Conservation (phyloP, 2,888 invertebrate genomes). For the Bruchidius siliquastri region DNA sequence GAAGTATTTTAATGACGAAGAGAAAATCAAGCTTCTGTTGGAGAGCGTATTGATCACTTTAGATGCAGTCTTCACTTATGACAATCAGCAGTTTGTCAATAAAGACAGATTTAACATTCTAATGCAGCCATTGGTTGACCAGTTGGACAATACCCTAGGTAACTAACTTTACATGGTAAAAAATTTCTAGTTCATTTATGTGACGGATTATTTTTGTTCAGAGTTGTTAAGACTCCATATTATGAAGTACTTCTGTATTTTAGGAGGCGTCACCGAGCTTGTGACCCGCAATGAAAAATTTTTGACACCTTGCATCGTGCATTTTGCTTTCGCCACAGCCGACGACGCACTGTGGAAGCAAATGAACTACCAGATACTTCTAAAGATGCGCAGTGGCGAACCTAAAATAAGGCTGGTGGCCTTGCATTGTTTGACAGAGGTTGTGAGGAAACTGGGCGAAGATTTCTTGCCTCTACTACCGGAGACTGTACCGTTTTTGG, state of each 20-base stretch:
- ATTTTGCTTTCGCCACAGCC: constrained; percentile 75
- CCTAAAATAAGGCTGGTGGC: constrained; percentile 70
- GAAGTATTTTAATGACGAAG: constrained; percentile 51
- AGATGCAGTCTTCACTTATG: constrained; percentile 73
- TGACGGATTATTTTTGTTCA: no score
- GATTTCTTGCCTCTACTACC: constrained; percentile 85
- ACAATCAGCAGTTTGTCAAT: constrained; percentile 78
- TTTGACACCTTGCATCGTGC: constrained; percentile 75
- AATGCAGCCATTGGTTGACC: constrained; percentile 84
- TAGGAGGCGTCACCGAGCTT: constrained; percentile 57
- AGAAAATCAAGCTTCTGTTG: constrained; percentile 60
- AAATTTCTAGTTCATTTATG: no score
- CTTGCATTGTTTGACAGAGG: constrained; percentile 67
- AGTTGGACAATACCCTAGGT: constrained; percentile 67
- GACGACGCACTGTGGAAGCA: constrained; percentile 88
- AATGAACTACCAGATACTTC: constrained; percentile 81
- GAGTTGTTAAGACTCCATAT: no score
- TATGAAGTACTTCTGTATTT: not conserved
- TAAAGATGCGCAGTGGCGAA: constrained; percentile 77
- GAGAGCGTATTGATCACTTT: constrained; percentile 72
- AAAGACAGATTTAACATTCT: constrained; percentile 79
- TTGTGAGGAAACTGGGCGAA: constrained; percentile 80
- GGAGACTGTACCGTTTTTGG: constrained; percentile 90
- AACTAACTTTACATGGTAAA: not conserved
- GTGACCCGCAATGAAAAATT: constrained; percentile 56